A percentile compares a stretch with the other conserved stretches of the same genome.
These are phyloP conservation scores for Calephelis perditalis DNA, from an alignment of 2,888 invertebrate genomes.

Conservation along the genomic window DNA sequence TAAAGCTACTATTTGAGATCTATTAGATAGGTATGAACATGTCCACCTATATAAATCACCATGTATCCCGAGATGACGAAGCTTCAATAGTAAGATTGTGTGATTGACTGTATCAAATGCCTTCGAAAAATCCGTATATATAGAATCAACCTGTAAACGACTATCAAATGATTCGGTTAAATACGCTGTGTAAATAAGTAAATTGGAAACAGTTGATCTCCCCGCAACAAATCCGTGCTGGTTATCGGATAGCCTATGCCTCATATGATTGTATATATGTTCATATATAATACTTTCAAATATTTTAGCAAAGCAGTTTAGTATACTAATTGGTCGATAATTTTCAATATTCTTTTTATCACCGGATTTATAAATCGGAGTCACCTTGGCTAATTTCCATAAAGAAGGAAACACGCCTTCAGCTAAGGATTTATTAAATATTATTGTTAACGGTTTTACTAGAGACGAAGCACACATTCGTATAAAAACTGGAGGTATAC, in stretches of 20 bases:
- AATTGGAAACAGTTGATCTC: slow-evolving; percentile 10
- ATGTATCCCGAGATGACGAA: slow-evolving; percentile 4
- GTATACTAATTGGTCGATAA: slow-evolving; percentile 20
- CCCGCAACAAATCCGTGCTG: slow-evolving; percentile 15
- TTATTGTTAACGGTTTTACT: slow-evolving; percentile 17
- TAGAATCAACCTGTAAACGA: slow-evolving; percentile 1
- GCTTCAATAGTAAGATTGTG: not conserved
- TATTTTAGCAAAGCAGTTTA: slow-evolving; percentile 14
- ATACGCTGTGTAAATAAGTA: slow-evolving; percentile 12
- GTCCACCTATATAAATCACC: not conserved
- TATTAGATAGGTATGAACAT: not conserved
- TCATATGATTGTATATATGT: slow-evolving; percentile 11
- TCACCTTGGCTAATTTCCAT: slow-evolving; percentile 21
- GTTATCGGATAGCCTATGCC: not conserved
- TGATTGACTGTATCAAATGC: slow-evolving; percentile 7
- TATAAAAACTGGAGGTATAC: no score
- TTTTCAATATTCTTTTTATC: slow-evolving; percentile 11
- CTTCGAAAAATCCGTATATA: slow-evolving; percentile 14
- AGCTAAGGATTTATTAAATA: slow-evolving; percentile 18
- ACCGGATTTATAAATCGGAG: slow-evolving; percentile 18
- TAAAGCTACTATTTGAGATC: not conserved
- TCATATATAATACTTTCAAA: slow-evolving; percentile 11
- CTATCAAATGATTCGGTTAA: slow-evolving; percentile 12
- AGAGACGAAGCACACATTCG: no score
- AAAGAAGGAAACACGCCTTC: slow-evolving; percentile 17